Base-by-base conservation (phyloP, 2,888 invertebrate species). In the Syrista parreyssii region DNA sequence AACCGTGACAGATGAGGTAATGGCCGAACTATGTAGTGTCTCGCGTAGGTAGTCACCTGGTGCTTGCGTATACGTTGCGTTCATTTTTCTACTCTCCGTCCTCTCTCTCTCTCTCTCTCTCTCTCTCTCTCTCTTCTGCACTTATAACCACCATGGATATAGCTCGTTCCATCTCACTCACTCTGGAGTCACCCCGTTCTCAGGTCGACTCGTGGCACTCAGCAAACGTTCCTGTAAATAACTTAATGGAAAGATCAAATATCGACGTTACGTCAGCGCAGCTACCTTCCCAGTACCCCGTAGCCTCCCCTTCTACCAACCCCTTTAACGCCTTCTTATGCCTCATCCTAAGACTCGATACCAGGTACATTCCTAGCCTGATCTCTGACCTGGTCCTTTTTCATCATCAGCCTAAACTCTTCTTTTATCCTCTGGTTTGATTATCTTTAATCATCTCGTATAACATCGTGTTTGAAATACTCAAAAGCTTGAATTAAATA, bases 121-220 rank as follows among this genome's bases (percentile, higher is more conserved):
- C 71, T 23, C 68, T 68, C 55, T 36, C 68, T 68, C 72, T 76
- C 32, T 73, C n/a, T 35, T 75, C 31, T 33, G 31, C 68, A 77
- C 72, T 40, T 31, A 36, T 71, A 55, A 36, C 55, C 55, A 55
- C 23, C 23, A 9, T 23, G 55, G 55, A 55, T 55, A 4, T 9
- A 9, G 23, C 6, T 55, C 23, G 55, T 23, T 55, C 55, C 55
- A 55, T 55, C 55, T 23, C 23, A 55, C 76, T 74, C 79, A 81
- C 77, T 80, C 78, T 74, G 75, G 68, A 78, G 75, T 78, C 55
- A 55, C 55, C 55, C 2, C 23, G 79, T 79, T 80, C 76, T 78
- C 80, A 75, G 79, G 73, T 76, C 79, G 71, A 73, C 68, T 75
- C 79, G 75, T 76, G 74, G 76, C 73, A 55, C 55, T 55, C 55